These are phyloP conservation scores for Amblyopsis rosae DNA, from an alignment of 2,113 vertebrate species.

Conservation along the genomic window DNA sequence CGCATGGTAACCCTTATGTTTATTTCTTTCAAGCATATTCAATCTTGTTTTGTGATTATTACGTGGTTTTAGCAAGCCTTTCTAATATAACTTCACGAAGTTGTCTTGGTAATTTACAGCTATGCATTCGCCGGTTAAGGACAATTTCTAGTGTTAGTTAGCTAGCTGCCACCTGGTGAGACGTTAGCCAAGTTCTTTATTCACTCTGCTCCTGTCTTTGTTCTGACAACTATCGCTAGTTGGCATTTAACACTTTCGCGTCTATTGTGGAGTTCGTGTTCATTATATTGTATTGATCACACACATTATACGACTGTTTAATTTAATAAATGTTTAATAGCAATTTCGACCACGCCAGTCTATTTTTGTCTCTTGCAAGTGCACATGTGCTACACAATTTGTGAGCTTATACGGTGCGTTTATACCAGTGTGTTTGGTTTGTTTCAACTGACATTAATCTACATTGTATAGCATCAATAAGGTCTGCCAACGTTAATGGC, in stretches of 20 bases:
- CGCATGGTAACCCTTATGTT: background rate
- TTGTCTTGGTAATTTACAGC: no score
- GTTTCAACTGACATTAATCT: background rate
- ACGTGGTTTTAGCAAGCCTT: background rate
- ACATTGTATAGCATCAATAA: no score
- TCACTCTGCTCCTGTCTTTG: conserved; percentile 60
- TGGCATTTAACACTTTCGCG: conserved; percentile 36
- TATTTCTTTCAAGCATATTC: background rate
- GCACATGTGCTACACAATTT: conserved; percentile 18
- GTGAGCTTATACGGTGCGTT: background rate
- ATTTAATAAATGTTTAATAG: no score
- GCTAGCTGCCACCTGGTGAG: conserved; percentile 65
- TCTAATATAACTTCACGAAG: background rate
- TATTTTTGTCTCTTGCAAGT: background rate
- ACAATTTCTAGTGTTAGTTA: conserved; percentile 36
- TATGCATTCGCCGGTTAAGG: no score
- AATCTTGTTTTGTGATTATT: background rate
- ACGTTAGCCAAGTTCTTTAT: conserved; percentile 43
- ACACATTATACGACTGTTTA: no score
- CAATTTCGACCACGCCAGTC: background rate
- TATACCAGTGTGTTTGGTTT: background rate
- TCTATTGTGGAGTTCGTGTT: conserved; percentile 9
- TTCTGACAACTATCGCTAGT: conserved; percentile 50
- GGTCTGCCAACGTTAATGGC: no score
- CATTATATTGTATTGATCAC: background rate